Percentiles rank a stretch among this genome's conserved stretches.
These are phyloP conservation scores for Drosophila bocqueti DNA, from an alignment of 1,140 invertebrate species.

Conservation along the genomic window DNA sequence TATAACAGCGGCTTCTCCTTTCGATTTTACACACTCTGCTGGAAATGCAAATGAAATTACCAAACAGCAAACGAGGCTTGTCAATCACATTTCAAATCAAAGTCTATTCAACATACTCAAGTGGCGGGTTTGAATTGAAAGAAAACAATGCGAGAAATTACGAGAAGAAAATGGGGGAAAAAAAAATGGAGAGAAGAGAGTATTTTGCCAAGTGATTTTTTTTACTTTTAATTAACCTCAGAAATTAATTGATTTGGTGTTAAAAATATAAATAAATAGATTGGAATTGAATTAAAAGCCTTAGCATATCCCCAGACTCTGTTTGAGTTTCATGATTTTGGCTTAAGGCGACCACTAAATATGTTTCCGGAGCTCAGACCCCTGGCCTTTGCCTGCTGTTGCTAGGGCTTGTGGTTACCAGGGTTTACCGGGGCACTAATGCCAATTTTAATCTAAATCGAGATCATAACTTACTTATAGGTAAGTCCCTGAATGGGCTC, in stretches of 20 bases:
- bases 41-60: constrained; percentile 35
- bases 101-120: constrained; percentile 22
- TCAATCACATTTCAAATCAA: constrained; percentile 28
- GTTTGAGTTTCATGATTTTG: not conserved
- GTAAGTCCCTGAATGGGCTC: constrained; percentile 13
- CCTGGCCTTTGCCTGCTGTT: too few relatives aligned
- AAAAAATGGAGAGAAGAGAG: too few relatives aligned
- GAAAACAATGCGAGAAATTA: not conserved
- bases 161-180: not conserved
- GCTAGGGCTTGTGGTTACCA: not conserved
- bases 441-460: constrained; percentile 10
- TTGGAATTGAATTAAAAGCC: not conserved
- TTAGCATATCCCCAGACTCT: too few relatives aligned
- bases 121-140: not conserved
- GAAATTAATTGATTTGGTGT: not conserved
- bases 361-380: not conserved
- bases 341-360: not conserved
- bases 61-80: constrained; percentile 26
- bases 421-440: not conserved
- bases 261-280: not conserved
- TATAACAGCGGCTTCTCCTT: constrained; percentile 25
- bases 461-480: constrained; percentile 30
- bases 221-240: not conserved
- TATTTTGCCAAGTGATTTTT: not conserved
- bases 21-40: constrained; percentile 8